Base-by-base conservation (phyloP, 1,140 invertebrate genomes). In the Ips typographus region DNA sequence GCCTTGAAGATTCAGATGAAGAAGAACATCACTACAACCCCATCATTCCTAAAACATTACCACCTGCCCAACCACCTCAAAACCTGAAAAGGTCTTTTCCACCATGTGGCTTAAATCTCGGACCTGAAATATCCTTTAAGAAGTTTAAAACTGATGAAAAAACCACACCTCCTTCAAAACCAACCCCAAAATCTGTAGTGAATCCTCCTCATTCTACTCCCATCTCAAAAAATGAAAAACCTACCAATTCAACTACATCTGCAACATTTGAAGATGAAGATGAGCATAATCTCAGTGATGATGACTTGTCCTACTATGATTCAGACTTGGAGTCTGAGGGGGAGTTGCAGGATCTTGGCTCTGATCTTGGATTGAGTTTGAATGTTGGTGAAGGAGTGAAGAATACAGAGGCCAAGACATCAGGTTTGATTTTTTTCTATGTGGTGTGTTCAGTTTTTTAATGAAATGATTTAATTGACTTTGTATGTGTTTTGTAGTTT, bases 301-400 rank as follows among this genome's bases (percentile, higher is more conserved):
- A 70, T 62, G 78, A 78, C 40, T 64, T 77, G 40, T 75, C 75
- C 22, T 77, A 78, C 47, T 79, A 73, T 68, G 78, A 78, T 73
- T 72, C 72, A 52, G 78, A 79, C 39, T 52, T 78, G 52, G 76
- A 78, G 55, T 77, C 74, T 41, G 77, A 78, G 22, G 72, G 65
- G 43, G 77, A 79, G 68, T 60, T 73, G 7, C 49, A 58, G 40
- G 73, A 72, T 59, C 43, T 72, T 5, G 65, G 64, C 3, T 49
- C 56, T 7, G 69, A 74, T 63, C 40, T 72, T n/a, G 63, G 57
- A 2, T 52, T 70, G 39, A 66, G 22, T 62, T 60, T 71, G 55
- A 58, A 55, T 37, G 6, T 37, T 1, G 44, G 7, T 49, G 44
- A 49, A 49, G 44, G 51, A 22, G 8, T 5, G 1, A 56, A 56